phyloP scores from a whole-genome alignment of 23 tunicate species.

The Ciona savignyi region DNA sequence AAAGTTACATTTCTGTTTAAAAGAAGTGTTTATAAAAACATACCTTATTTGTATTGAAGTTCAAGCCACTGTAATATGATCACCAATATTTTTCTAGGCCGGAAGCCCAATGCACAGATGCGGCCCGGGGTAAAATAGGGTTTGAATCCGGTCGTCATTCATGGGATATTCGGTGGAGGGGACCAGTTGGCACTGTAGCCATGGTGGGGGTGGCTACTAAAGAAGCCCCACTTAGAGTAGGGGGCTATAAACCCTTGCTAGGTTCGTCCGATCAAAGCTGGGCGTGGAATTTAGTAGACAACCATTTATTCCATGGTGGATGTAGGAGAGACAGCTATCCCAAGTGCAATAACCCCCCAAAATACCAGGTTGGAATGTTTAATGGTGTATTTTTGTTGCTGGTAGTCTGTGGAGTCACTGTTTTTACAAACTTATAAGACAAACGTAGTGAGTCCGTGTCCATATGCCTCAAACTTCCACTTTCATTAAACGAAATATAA shows the following conservation, averaged over 20 bases:
- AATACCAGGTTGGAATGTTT: constrained; percentile 41
- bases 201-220: constrained; percentile 84
- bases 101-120: constrained; percentile 78
- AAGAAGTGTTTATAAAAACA: too few relatives aligned
- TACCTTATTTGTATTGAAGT: too few relatives aligned
- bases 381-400: neutral
- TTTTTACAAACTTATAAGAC: too few relatives aligned
- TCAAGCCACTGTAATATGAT: neutral
- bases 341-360: constrained; percentile 61
- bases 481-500: too few relatives aligned
- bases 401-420: neutral
- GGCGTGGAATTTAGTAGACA: constrained; percentile 91
- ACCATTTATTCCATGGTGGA: constrained; percentile 62
- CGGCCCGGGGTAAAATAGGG: constrained; percentile 61
- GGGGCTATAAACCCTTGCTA: constrained; percentile 60
- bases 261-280: constrained; percentile 70
- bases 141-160: constrained; percentile 74
- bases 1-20: too few relatives aligned
- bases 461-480: too few relatives aligned
- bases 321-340: constrained; percentile 42
- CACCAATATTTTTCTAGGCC: constrained; percentile 25
- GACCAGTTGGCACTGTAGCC: constrained; percentile 77
- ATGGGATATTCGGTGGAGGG: constrained; percentile 75
- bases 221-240: constrained; percentile 44
- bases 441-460: too few relatives aligned